These are phyloP conservation scores for Catharus ustulatus DNA, from an alignment of 2,797 vertebrate species.

Conservation along the genomic window DNA sequence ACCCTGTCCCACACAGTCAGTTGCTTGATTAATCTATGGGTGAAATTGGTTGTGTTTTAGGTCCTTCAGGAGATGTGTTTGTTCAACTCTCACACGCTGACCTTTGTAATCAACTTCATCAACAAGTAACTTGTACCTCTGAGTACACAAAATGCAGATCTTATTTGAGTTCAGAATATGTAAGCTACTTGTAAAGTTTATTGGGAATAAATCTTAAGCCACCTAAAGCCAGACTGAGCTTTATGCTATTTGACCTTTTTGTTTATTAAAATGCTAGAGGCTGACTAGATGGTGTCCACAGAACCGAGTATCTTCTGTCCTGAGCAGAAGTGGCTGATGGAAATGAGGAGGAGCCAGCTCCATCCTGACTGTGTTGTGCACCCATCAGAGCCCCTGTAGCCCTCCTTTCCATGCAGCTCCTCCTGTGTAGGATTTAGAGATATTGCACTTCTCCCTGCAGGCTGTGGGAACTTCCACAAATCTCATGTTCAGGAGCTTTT, in stretches of 20 bases:
- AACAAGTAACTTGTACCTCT: not conserved
- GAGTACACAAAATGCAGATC: not conserved
- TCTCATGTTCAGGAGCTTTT: not conserved
- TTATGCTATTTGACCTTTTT: not conserved
- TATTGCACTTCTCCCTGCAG: not conserved
- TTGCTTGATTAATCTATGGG: fast-evolving
- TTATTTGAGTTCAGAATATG: not conserved
- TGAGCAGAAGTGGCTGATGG: not conserved
- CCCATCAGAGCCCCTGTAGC: fast-evolving
- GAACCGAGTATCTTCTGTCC: not conserved
- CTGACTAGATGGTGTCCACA: not conserved
- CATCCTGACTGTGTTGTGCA: not conserved
- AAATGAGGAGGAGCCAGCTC: not conserved
- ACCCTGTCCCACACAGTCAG: not conserved
- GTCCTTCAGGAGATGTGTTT: not conserved
- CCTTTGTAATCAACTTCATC: not conserved
- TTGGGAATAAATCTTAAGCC: not conserved
- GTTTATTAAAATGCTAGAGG: not conserved
- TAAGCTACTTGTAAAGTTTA: not conserved
- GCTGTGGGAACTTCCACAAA: not conserved
- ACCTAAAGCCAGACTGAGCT: not conserved
- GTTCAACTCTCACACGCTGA: not conserved
- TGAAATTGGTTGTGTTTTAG: not conserved
- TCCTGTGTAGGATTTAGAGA: not conserved
- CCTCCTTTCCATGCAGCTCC: not conserved